Base-by-base conservation (phyloP, 2,888 invertebrate genomes). In the Amblyjoppa proteus region DNA sequence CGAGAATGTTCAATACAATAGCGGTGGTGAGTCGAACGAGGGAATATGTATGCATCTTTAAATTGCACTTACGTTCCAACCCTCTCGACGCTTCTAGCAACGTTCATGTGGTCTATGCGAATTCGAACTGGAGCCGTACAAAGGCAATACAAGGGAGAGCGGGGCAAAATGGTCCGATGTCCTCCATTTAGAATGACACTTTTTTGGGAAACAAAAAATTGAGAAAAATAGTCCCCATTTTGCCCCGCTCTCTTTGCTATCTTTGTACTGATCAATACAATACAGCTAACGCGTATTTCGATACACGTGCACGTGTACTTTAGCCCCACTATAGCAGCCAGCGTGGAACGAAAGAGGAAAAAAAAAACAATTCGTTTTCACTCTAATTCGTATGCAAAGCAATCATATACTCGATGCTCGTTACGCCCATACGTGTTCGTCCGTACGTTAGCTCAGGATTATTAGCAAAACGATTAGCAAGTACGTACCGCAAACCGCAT, bases 11-110 rank as follows among this genome's bases (percentile, higher is more conserved):
- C 45, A 68, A 80, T 76, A 75, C 70, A 64, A 74, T 61, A 25
- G 56, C 61, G 25, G 66, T 31, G n/a, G 76, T 58, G 38, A 68
- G 68, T 81, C 73, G 69, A 61, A 20, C 25, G 25, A 34, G 66
- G 66, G 25, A 66, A 64, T 41, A 66, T 68, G 66, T 53, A 66
- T 76, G 66, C 66, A 28, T 76, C 66, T 53, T 66, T 68, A 66
- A 53, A 76, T 76, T 76, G 76, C 76, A 76, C 76, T 76, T 66
- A 53, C 66, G 76, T 66, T 49, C 66, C 53, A 51, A 38, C 76
- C 28, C 66, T 51, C 66, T 66, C 3, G 41, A 31, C 34, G 34
- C 6, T 16, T 31, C 64, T 64, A 7, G 16, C 28, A 16, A 13
- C 11, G 61, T 64, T 64, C n/a, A 34, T 34, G 34, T 31, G 64